A percentile compares a stretch with the other conserved stretches of the same genome.
Evolutionary conservation across 2,888 invertebrate species (phyloP).

Genomic region (Choristoneura rosaceana): DNA sequence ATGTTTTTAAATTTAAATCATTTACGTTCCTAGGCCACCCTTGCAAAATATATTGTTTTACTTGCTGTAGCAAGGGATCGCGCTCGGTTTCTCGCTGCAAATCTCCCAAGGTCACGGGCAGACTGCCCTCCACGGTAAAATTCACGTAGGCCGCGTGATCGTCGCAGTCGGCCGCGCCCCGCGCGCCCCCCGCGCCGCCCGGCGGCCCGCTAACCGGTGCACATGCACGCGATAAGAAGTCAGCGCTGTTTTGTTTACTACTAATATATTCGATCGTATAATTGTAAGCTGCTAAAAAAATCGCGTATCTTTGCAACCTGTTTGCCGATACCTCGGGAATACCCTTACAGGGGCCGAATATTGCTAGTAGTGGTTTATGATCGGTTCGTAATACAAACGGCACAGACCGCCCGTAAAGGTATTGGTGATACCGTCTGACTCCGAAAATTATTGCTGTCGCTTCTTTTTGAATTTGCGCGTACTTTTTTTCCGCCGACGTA

Average conservation of each 20-base stretch:
- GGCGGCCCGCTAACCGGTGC: neutral
- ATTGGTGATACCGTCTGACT: neutral
- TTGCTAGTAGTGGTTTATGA: neutral
- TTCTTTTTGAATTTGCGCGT: slow-evolving; percentile 8
- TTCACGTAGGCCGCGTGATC: slow-evolving; percentile 35
- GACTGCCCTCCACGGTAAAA: slow-evolving; percentile 36
- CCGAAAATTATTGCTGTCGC: neutral
- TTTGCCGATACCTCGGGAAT: slow-evolving; percentile 37
- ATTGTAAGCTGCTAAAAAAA: slow-evolving; percentile 38
- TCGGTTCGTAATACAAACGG: slow-evolving; percentile 5
- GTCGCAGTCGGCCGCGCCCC: slow-evolving; percentile 15
- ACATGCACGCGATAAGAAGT: slow-evolving; percentile 41
- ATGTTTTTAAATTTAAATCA: slow-evolving; percentile 32
- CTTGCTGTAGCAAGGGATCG: slow-evolving; percentile 20
- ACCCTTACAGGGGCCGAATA: slow-evolving; percentile 25
- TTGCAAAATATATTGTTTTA: slow-evolving; percentile 27
- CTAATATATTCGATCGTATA: slow-evolving; percentile 39
- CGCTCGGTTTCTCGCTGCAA: slow-evolving; percentile 28
- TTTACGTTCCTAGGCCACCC: slow-evolving; percentile 42
- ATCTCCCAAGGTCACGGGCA: slow-evolving; percentile 32
- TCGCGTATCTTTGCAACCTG: slow-evolving; percentile 31
- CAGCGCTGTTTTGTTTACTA: slow-evolving; percentile 42
- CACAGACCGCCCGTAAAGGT: neutral
- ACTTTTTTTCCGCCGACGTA: neutral
- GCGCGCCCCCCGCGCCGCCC: neutral